Base-by-base conservation (phyloP, 2,113 vertebrate species). In the Cebidichthys violaceus region DNA sequence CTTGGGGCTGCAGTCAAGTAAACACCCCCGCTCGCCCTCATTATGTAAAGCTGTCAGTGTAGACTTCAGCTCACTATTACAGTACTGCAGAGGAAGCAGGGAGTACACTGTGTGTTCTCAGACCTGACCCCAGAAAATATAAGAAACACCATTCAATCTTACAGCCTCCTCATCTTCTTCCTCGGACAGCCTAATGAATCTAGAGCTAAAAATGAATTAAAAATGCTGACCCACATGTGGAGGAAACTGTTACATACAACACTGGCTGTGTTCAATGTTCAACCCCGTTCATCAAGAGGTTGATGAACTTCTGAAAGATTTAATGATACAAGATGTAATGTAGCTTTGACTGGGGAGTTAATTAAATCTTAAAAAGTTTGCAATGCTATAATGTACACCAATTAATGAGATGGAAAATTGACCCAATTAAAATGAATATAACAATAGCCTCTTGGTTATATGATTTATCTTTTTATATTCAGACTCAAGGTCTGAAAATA, bases 41-140 rank as follows among this genome's bases (percentile, higher is more conserved):
- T 91, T 91, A 92, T 87, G 85, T 80, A 73, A 78, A 90, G 89
- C 87, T 90, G 90, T 90, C 88, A 77, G 78, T 4, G 59, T 6
- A n/a, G 78, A 78, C 61, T 75, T 39, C 59, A 71, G 74, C 59
- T 54, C 62, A 54, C 75, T 72, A 76, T 85, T 81, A 79, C 70
- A 43, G 52, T 43, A 31, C 55, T 24, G 82, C 81, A 73, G 65
- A 74, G 78, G 45, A 75, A 82, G 76, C 33, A 39, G 17, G 14
- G 65, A 81, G 71, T 29, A 66, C 71, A 85, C 47, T 55, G 35
- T 70, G 14, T 69, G 78, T 77, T 66, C 64, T 73, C 65, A 37
- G 43, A 88, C 29, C 29, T 68, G 84, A 74, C 57, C 72, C 41
- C 15, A 55, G 74, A 50, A 37, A 37, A 13, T 13, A 50, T 0